Evolutionary conservation across 1,140 invertebrate genomes (phyloP).

Genomic region (Diachasma alloeum): DNA sequence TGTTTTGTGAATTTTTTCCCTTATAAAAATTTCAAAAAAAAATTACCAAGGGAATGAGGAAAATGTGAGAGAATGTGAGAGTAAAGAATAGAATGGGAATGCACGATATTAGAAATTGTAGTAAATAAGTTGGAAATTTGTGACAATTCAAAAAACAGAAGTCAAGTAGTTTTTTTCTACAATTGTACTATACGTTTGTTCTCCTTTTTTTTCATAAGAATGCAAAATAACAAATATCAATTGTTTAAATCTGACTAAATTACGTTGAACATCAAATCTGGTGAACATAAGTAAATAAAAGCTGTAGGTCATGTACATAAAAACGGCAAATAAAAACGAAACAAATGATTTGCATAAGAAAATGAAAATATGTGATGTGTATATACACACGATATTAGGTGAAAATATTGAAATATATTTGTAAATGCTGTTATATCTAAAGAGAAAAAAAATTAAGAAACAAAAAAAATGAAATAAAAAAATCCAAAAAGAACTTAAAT

Average conservation of each 20-base stretch:
- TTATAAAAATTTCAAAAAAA: neutral
- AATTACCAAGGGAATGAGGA: neutral
- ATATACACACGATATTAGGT: conserved; percentile 48
- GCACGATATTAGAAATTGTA: neutral
- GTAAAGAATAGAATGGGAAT: neutral
- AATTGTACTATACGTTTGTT: neutral
- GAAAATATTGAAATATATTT: conserved; percentile 63
- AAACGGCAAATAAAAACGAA: conserved; percentile 39
- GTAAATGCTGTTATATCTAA: conserved; percentile 62
- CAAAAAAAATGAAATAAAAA: conserved; percentile 28
- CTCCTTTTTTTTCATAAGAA: neutral
- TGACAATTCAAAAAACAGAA: neutral
- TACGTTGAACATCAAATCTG: neutral
- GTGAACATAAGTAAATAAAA: neutral
- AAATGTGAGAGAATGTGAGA: neutral
- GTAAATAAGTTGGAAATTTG: neutral
- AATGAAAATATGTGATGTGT: conserved; percentile 46
- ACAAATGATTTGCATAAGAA: conserved; percentile 31
- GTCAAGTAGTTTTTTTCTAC: neutral
- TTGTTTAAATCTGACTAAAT: neutral
- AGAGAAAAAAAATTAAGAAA: conserved; percentile 4
- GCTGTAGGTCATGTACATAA: neutral
- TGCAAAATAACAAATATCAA: neutral
- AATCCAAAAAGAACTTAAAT: conserved; percentile 51
- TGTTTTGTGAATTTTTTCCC: neutral